Conservation (phyloP, 2,888 invertebrate species). For the Kuschelorhynchus macadamiae region DNA sequence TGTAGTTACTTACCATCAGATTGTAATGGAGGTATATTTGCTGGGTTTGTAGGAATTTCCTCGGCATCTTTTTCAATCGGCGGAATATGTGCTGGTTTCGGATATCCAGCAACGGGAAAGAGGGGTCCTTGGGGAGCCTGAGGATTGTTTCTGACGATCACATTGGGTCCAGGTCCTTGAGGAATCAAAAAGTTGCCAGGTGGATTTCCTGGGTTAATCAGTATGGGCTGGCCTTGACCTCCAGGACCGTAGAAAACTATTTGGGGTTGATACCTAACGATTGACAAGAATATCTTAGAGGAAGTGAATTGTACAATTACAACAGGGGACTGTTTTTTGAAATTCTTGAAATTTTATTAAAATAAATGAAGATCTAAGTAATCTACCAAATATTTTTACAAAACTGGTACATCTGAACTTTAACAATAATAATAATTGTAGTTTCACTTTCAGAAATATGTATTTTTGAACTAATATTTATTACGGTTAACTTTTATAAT, state of each 20-base stretch:
- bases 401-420: too few relatives aligned
- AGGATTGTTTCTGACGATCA: conserved; percentile 52
- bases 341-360: too few relatives aligned
- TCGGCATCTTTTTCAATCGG: conserved; percentile 67
- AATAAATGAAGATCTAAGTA: too few relatives aligned
- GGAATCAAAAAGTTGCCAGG: conserved; percentile 64
- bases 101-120: conserved; percentile 61
- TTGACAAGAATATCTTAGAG: too few relatives aligned
- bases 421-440: too few relatives aligned
- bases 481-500: too few relatives aligned
- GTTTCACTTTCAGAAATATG: too few relatives aligned
- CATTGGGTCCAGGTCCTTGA: conserved; percentile 58
- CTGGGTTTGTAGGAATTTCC: conserved; percentile 65
- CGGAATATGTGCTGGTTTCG: conserved; percentile 63
- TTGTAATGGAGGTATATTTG: conserved; percentile 58
- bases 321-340: too few relatives aligned
- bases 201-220: conserved; percentile 62
- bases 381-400: too few relatives aligned
- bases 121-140: conserved; percentile 53
- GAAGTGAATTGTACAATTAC: too few relatives aligned
- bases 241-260: conserved; percentile 61
- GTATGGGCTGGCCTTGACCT: conserved; percentile 61
- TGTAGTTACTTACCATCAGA: conserved; percentile 32
- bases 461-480: too few relatives aligned
- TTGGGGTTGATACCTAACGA: conserved; percentile 64